These are phyloP conservation scores for Byasa hedistus DNA, from an alignment of 2,888 invertebrate genomes.

Conservation along the genomic window DNA sequence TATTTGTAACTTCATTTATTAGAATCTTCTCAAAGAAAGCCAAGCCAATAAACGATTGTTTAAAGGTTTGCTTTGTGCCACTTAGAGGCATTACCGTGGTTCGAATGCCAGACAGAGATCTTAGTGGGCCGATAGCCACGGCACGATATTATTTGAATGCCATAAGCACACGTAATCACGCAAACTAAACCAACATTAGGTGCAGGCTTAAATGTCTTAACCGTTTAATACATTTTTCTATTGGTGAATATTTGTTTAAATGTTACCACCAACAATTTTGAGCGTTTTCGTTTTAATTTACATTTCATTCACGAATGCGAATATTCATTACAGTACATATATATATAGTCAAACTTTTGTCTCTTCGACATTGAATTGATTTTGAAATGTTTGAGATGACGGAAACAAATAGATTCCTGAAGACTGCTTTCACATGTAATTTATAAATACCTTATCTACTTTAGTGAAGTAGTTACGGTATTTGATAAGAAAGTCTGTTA, in stretches of 20 bases:
- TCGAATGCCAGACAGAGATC: constrained; percentile 23
- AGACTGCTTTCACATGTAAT: too few species aligned
- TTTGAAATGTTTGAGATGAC: too few species aligned
- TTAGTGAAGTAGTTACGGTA: too few species aligned
- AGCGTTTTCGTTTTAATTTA: too few species aligned
- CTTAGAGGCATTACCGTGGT: constrained; percentile 12
- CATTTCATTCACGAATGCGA: too few species aligned
- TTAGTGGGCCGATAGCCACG: constrained; percentile 29
- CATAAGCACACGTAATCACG: constrained; percentile 34
- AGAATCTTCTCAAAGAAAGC: constrained; percentile 6
- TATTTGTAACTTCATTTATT: not conserved
- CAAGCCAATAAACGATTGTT: constrained; percentile 21
- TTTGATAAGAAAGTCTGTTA: too few species aligned
- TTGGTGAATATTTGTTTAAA: not conserved
- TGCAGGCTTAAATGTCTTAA: not conserved
- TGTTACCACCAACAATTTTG: not conserved
- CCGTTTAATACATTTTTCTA: not conserved
- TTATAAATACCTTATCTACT: too few species aligned
- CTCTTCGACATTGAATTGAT: too few species aligned
- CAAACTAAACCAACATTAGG: constrained; percentile 25
- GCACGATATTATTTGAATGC: constrained; percentile 31
- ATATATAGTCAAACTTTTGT: too few species aligned
- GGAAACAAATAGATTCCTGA: too few species aligned
- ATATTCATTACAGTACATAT: too few species aligned
- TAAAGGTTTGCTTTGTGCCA: constrained; percentile 26